Conservation (phyloP, 2,797 vertebrate species). For the Alcedo quadribrachys region DNA sequence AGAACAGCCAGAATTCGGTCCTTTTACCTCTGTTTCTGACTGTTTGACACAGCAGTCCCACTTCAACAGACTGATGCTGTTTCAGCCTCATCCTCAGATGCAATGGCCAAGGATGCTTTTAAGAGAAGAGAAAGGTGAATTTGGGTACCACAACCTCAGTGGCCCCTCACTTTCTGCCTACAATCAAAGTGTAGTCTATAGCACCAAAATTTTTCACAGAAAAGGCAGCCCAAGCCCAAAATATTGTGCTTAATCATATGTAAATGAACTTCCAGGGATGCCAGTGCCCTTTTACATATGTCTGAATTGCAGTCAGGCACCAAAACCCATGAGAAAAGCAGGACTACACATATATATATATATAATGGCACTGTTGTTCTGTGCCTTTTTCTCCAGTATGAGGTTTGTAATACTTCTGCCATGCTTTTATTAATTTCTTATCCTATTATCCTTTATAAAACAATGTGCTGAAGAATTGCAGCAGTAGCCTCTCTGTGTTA, state of each 20-base stretch:
- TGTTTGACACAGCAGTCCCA: rapidly evolving
- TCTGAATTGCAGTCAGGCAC: background rate
- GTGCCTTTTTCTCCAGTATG: background rate
- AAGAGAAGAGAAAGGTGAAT: background rate
- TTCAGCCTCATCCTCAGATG: background rate
- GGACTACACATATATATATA: background rate
- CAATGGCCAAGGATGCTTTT: background rate
- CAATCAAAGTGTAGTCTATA: background rate
- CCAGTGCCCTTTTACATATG: background rate
- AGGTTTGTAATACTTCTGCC: background rate
- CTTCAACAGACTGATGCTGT: background rate
- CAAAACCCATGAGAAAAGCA: background rate
- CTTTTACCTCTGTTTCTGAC: background rate
- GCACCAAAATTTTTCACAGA: background rate
- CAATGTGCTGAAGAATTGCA: background rate
- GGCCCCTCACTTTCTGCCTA: background rate
- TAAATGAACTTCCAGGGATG: background rate
- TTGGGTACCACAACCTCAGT: background rate
- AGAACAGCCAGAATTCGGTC: background rate
- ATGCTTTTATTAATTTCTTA: background rate
- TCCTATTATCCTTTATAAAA: background rate
- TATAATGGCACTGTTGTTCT: background rate
- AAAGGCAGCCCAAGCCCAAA: background rate
- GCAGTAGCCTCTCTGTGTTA: background rate
- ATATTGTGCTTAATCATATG: background rate